Conservation (phyloP, 2,888 invertebrate genomes). For the Terebella lapidaria region DNA sequence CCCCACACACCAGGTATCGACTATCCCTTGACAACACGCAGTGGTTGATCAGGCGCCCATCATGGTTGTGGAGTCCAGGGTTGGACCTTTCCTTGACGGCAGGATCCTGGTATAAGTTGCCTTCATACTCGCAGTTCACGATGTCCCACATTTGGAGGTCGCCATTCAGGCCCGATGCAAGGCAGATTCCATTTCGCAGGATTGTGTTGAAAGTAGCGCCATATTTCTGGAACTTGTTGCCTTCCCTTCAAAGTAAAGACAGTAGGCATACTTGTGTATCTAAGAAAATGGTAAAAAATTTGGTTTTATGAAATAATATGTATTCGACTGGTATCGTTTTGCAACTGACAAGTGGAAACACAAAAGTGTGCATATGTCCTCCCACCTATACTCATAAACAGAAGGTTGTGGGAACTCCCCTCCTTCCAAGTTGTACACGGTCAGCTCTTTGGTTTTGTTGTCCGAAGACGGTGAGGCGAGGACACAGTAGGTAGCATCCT, state of each 20-base stretch:
- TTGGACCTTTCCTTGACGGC: constrained; percentile 17
- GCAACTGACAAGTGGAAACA: too few relatives aligned
- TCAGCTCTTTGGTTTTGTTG: not conserved
- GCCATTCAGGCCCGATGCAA: constrained; percentile 20
- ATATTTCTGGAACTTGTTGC: constrained; percentile 18
- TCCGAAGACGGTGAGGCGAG: not conserved
- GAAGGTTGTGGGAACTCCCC: not conserved
- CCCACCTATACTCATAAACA: not conserved
- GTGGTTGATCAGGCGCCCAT: constrained; percentile 7
- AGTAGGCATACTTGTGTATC: too few relatives aligned
- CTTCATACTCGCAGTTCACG: constrained; percentile 18
- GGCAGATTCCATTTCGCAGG: constrained; percentile 11
- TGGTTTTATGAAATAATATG: too few relatives aligned
- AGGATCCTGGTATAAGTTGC: constrained; percentile 20
- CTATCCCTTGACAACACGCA: constrained; percentile 14
- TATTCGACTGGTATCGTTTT: too few relatives aligned
- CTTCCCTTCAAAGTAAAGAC: not conserved
- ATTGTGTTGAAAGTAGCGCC: constrained; percentile 13
- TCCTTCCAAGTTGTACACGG: not conserved
- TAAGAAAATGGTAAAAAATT: too few relatives aligned
- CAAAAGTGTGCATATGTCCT: too few relatives aligned
- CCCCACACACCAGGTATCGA: constrained; percentile 15
- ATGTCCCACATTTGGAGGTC: constrained; percentile 24
- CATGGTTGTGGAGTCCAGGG: constrained; percentile 20
- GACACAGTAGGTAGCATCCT: not conserved